phyloP scores from a whole-genome alignment of 2,888 invertebrate genomes.

The Oligia latruncula region DNA sequence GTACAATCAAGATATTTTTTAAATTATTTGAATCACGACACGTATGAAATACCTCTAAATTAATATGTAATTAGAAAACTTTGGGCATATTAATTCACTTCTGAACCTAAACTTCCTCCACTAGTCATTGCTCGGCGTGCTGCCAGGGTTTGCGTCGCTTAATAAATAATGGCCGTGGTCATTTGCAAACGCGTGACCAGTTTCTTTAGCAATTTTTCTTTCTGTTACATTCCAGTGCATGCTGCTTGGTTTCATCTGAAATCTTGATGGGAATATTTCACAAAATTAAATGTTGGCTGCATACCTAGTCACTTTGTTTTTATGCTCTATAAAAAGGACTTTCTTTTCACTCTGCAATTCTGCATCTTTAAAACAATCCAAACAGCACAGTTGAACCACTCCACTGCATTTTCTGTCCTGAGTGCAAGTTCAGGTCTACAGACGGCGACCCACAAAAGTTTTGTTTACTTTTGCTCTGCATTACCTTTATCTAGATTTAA shows the following conservation, averaged over 20 bases:
- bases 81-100: slow-evolving; percentile 33
- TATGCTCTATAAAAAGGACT: background rate
- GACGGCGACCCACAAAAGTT: slow-evolving; percentile 79
- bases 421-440: slow-evolving; percentile 34
- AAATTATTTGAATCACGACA: background rate
- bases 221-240: slow-evolving; percentile 1
- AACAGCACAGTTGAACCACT: slow-evolving; percentile 1
- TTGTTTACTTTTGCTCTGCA: slow-evolving; percentile 81
- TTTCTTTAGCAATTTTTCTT: slow-evolving; percentile 27
- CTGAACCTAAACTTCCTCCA: slow-evolving; percentile 17
- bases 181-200: slow-evolving; percentile 39
- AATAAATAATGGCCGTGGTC: slow-evolving; percentile 33
- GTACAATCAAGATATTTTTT: background rate
- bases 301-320: background rate
- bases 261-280: background rate
- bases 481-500: background rate
- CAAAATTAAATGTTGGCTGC: background rate
- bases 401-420: slow-evolving; percentile 33
- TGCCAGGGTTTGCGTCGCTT: slow-evolving; percentile 40
- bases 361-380: background rate
- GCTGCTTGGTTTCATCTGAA: background rate
- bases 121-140: slow-evolving; percentile 42
- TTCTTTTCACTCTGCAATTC: background rate
- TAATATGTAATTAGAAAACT: slow-evolving; percentile 6
- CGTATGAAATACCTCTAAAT: background rate